Evolutionary conservation across 2,797 vertebrate genomes (phyloP), one percentile per base, ranked within the genome.

Genomic region (Anabas testudineus): DNA sequence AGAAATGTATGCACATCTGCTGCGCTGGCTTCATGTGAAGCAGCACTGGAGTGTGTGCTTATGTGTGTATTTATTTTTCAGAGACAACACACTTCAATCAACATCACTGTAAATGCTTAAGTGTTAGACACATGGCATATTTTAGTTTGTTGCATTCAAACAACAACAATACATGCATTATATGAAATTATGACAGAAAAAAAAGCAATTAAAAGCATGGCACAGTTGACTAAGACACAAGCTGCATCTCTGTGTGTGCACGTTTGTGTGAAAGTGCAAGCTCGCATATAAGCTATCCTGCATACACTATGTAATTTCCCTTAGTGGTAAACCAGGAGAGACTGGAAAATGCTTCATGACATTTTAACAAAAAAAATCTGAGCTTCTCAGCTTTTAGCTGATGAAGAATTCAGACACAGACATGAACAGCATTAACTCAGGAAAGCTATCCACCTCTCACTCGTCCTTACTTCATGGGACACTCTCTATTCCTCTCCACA

Each of bases 401-500:
- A 67, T 77, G 57, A 83, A 61, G 58, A 80, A 77, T 72, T 87
- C 61, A 66, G 61, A 39, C 53, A 61, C 36, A 62, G 10, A 69
- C 51, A 51, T 36, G 48, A 66, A 41, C 1, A 2, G 12, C 28
- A 19, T 41, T 53, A 55, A 49, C 54, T 59, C 49, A 53, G 60
- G 19, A 64, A 62, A 75, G 71, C 68, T 67, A 47, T 76, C 69
- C 59, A 42, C 51, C 53, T 76, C 71, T 76, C 52, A 22, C 66
- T 63, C 19, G 2, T 77, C 68, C 64, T 84, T 64, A 70, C 82
- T 89, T 64, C 46, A 10, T 48, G 70, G 77, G 81, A 83, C 59
- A 56, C 62, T 83, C 87, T 67, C 76, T 57, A 73, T 88, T 87
- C 83, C 68, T 64, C 85, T 84, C 72, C 32, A 61, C 66, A 13